Base-by-base conservation (phyloP, 2,888 invertebrate genomes). In the Pilophorus perplexus region DNA sequence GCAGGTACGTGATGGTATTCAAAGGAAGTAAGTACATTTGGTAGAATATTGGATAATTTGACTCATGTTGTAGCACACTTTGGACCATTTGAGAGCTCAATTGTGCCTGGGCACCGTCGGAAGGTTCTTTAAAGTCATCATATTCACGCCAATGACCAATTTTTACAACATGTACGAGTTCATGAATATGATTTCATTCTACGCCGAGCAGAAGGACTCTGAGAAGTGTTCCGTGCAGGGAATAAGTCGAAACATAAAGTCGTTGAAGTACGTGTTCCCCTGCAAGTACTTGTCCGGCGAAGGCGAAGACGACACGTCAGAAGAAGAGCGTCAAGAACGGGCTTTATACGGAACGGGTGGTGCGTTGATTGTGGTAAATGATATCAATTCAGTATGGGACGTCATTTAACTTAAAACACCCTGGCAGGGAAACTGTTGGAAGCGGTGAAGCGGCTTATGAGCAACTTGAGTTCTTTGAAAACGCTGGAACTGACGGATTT, bases 121-220 rank as follows among this genome's bases (percentile, higher is more conserved):
- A 0, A 79, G 78, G 54, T 80, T 84, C 73, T 82, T 90, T 72
- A 81, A 84, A 67, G 81, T 81, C 8, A 77, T 91, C 27, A 81
- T 86, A 14, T 84, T 92, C 71, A 82, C 84, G 28, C 90, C 90
- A 0, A 86, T 86, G 79, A 79, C 83, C 67, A 89, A 90, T 75
- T 88, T 90, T 73, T 87, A 88, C 76, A 90, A 90, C 75, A 80
- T 91, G 42, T 90, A 87, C 75, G 90, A 90, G 75, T 91, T 91
- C 74, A 87, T 91, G 83, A 85, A 88, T 66, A 85, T 90, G 79
- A 75, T 90, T n/a, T 83, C 87, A 0, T 87, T 86, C 81, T 89
- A 85, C 74, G 82, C 85, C 0, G 86, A 87, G 71, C 82, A 81
- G 73, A 76, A 77, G 42, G 75, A 74, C 0, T 72, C 70, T 0